Percentiles rank a stretch among this genome's conserved stretches.
Evolutionary conservation across 2,797 vertebrate species (phyloP).

Genomic region (Alauda arvensis): DNA sequence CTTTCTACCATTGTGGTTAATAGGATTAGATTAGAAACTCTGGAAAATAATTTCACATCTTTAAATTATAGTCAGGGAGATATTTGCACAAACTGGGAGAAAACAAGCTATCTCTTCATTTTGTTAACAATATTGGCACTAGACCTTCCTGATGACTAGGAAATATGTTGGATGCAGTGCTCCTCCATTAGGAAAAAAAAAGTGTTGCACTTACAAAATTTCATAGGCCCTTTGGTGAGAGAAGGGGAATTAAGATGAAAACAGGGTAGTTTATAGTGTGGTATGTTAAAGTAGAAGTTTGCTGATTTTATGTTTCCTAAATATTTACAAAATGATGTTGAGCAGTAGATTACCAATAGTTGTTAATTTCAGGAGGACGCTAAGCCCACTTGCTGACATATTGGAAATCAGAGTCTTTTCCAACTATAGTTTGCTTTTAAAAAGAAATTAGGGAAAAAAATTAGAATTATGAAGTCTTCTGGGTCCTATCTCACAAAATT

Average conservation of each 20-base stretch:
- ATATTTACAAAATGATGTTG: not conserved
- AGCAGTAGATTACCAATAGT: not conserved
- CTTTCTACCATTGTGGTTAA: not conserved
- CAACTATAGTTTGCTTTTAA: not conserved
- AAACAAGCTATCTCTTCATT: not conserved
- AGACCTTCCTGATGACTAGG: not conserved
- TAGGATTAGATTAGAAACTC: not conserved
- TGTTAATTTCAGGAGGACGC: not conserved
- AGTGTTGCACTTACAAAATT: not conserved
- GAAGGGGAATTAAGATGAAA: not conserved
- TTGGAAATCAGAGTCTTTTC: not conserved
- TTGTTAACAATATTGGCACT: not conserved
- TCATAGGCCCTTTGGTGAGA: not conserved
- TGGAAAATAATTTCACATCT: not conserved
- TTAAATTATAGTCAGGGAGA: not conserved
- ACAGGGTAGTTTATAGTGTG: not conserved
- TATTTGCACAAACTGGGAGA: not conserved
- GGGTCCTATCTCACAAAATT: not conserved
- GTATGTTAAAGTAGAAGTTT: not conserved
- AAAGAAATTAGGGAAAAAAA: not conserved
- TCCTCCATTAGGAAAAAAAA: not conserved
- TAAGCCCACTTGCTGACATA: not conserved
- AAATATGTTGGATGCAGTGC: not conserved
- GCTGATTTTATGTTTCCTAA: not conserved
- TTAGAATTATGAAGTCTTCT: not conserved